These are phyloP conservation scores for Pterobdella sp. DNA, from an alignment of 2,888 invertebrate genomes.

Conservation along the genomic window DNA sequence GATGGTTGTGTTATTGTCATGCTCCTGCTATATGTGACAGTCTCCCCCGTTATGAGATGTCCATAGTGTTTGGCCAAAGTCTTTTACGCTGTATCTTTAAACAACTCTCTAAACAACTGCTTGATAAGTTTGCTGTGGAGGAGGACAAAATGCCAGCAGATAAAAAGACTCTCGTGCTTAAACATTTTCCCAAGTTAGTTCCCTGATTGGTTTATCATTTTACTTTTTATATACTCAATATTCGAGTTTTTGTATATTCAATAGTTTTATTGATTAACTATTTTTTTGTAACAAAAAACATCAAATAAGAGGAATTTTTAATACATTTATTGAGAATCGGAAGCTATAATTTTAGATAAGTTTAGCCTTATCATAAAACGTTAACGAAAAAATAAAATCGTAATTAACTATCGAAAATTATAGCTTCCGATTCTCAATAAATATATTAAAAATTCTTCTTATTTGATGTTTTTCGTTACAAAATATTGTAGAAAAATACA, in stretches of 20 bases:
- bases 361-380: no score
- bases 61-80: constrained; percentile 80
- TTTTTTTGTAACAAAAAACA: no score
- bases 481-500: no score
- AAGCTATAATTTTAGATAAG: no score
- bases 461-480: no score
- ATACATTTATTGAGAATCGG: no score
- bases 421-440: no score
- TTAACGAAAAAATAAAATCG: not conserved
- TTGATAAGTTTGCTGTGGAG: constrained; percentile 82
- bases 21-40: constrained; percentile 92
- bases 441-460: no score
- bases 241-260: not conserved
- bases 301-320: no score
- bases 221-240: no score
- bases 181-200: constrained; percentile 69
- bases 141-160: constrained; percentile 81
- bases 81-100: constrained; percentile 74
- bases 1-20: constrained; percentile 88
- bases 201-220: no score
- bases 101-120: constrained; percentile 73
- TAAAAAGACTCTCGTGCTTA: constrained; percentile 70
- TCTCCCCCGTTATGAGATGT: constrained; percentile 78
- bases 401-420: no score
- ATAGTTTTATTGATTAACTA: not conserved